phyloP scores from a whole-genome alignment of 1,140 invertebrate genomes.

The Hyphantria cunea region DNA sequence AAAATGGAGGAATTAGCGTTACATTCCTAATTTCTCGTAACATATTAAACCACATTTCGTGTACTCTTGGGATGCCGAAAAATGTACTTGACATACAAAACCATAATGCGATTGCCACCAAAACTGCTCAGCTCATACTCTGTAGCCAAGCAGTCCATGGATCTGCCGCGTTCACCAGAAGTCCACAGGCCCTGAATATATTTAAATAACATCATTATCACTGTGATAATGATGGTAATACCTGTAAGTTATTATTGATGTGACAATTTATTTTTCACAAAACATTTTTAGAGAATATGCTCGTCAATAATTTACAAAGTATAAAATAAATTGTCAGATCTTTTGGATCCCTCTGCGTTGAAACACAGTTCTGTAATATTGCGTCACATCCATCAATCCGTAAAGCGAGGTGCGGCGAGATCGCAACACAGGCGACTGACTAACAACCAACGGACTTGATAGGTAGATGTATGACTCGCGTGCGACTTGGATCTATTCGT shows the following conservation, averaged over 20 bases:
- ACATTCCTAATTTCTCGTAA: background rate
- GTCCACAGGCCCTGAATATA: constrained; percentile 17
- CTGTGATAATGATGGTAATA: constrained; percentile 3
- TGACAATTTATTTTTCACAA: constrained; percentile 36
- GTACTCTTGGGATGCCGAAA: constrained; percentile 2
- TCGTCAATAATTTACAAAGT: background rate
- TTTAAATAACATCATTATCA: constrained; percentile 1
- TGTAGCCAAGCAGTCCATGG: constrained; percentile 11
- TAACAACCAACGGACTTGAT: constrained; percentile 23
- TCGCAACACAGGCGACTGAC: constrained; percentile 31
- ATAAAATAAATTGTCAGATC: constrained; percentile 40
- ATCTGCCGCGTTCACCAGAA: constrained; percentile 21
- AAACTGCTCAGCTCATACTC: background rate
- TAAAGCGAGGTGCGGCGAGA: constrained; percentile 21
- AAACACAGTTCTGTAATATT: constrained; percentile 11
- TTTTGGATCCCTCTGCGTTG: constrained; percentile 30
- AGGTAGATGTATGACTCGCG: constrained; percentile 37
- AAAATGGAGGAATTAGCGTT: too few species aligned
- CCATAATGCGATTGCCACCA: background rate
- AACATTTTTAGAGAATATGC: background rate
- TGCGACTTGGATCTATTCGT: constrained; percentile 2
- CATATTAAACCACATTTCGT: background rate
- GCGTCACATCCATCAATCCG: constrained; percentile 27
- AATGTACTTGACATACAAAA: background rate
- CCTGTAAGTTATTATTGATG: constrained; percentile 50